Evolutionary conservation across 1,140 invertebrate species (phyloP).

Genomic region (Homalodisca vitripennis): DNA sequence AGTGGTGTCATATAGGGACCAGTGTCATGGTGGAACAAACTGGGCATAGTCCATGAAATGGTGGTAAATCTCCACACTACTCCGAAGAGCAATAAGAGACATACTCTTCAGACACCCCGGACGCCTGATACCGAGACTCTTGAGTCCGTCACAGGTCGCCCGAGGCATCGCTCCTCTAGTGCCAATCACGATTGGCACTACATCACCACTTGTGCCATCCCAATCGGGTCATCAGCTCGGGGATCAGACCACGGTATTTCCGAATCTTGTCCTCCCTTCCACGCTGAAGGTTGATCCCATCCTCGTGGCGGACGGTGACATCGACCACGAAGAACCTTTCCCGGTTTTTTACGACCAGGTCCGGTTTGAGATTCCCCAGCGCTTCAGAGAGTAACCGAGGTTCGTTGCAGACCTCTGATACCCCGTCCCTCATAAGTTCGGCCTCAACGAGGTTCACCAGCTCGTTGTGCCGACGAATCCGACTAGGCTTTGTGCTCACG

Average conservation of each 20-base stretch:
- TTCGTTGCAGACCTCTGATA: neutral
- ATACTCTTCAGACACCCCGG: neutral
- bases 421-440: neutral
- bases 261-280: conserved; percentile 14
- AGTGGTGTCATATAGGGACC: neutral
- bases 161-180: too few species aligned
- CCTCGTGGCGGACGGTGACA: conserved; percentile 13
- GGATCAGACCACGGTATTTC: conserved; percentile 7
- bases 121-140: neutral
- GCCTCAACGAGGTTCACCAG: conserved; percentile 21
- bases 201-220: neutral
- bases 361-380: accelerated
- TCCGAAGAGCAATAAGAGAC: neutral
- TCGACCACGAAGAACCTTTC: too few species aligned
- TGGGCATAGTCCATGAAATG: neutral
- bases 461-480: conserved; percentile 38
- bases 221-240: neutral
- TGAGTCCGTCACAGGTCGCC: neutral
- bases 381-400: conserved; percentile 9
- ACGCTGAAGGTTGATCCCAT: neutral
- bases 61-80: neutral
- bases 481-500: conserved; percentile 12
- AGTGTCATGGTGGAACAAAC: neutral
- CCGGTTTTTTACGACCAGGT: neutral
- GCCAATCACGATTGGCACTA: neutral